Evolutionary conservation across 2,888 invertebrate genomes (phyloP).

Genomic region (Blastobasis lacticolella): DNA sequence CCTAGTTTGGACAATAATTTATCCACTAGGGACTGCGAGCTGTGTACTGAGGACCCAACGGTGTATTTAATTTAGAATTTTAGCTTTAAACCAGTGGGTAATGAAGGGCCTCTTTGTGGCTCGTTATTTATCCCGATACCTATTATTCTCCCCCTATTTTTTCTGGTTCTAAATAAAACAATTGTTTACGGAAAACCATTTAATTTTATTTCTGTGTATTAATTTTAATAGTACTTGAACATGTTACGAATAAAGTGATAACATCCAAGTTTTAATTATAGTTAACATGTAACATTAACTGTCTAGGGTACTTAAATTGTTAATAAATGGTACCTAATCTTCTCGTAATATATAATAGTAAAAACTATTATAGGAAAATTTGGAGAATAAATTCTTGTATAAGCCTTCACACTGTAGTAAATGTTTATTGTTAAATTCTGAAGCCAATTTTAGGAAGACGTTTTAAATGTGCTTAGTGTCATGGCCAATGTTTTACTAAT

Average conservation of each 20-base stretch:
- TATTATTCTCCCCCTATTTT: background rate
- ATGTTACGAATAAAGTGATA: slow-evolving; percentile 61
- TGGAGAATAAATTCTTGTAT: slow-evolving; percentile 24
- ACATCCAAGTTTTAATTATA: slow-evolving; percentile 54
- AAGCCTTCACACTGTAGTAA: slow-evolving; percentile 22
- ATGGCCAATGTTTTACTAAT: slow-evolving; percentile 9
- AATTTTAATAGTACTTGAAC: slow-evolving; percentile 33
- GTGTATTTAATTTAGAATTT: no score
- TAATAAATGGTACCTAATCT: slow-evolving; percentile 12
- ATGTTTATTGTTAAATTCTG: slow-evolving; percentile 27
- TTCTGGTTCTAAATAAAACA: slow-evolving; percentile 25
- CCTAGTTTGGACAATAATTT: no score
- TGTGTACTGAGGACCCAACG: no score
- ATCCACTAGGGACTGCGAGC: no score
- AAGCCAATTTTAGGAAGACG: slow-evolving; percentile 60
- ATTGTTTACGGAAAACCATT: slow-evolving; percentile 62
- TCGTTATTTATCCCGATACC: no score
- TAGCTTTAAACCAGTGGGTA: no score
- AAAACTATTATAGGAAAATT: slow-evolving; percentile 24
- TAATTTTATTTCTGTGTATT: slow-evolving; percentile 38
- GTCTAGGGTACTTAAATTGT: slow-evolving; percentile 39
- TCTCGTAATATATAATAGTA: slow-evolving; percentile 13
- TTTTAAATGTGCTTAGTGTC: slow-evolving; percentile 19
- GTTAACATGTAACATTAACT: slow-evolving; percentile 35
- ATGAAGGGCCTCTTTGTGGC: no score